Evolutionary conservation across 2,113 vertebrate species (phyloP), one percentile per base, ranked within the genome.

Genomic region (Oenanthe oenanthe): DNA sequence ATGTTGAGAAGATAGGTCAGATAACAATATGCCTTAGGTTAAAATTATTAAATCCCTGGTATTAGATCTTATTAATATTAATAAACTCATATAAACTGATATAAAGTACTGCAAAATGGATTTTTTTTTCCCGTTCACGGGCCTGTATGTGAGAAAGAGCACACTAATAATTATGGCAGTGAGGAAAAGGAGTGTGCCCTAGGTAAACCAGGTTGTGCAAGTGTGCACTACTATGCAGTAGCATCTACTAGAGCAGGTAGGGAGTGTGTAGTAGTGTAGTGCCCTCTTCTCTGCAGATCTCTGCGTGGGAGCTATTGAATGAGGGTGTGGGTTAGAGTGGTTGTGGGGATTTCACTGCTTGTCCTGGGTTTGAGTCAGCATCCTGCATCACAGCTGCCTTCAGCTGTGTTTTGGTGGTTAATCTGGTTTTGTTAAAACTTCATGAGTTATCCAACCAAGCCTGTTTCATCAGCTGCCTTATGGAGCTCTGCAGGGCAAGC

Each of bases 251-350:
- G 1, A 6, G 31, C 6, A 40, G 67, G 67, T 4, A 31, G 40
- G 61, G 74, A 92, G 47, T 0, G 0, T 34, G 4, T 10, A 13
- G 8, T 18, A 5, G 32, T 8, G 25, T 7, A 1, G 38, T 15
- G 13, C 53, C 36, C 47, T 54, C 25, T 38, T 36, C 57, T 48
- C 34, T 61, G 31, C n/a, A 13, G 29, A n/a, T 29, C 9, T 40
- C 62, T 53, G 53, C 0, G 6, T 61, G 43, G 75, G 38, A 73
- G 32, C 75, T 72, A 1, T 5, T 25, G 62, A 61, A 47, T 40
- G 58, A 65, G 25, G 15, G 7, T 20, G 17, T 51, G 47, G 38
- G 34, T 81, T 70, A 29, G 32, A 8, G 18, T 31, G 24, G 10
- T 53, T 10, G 1, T 13, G 58, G 75, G 81, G 19, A 19, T 95